Conservation (phyloP, 2,797 vertebrate genomes). For the Coregonus sp. region DNA sequence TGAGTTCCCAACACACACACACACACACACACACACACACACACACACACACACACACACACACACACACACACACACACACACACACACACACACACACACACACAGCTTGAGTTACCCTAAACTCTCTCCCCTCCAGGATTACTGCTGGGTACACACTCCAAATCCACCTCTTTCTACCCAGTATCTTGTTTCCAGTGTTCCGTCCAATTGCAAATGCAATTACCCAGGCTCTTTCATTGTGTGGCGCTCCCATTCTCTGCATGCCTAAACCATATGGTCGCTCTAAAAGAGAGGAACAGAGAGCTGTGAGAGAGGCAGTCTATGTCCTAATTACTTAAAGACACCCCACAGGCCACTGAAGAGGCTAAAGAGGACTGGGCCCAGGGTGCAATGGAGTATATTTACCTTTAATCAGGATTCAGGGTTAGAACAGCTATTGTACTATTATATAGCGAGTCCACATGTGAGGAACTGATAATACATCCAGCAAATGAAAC, state of each 20-base stretch:
- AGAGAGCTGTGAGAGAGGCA: slow-evolving; percentile 18
- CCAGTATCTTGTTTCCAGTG: slow-evolving; percentile 56
- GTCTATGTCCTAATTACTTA: slow-evolving; percentile 18
- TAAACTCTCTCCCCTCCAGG: slow-evolving; percentile 24
- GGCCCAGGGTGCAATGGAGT: slow-evolving; percentile 54
- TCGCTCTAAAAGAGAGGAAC: slow-evolving; percentile 46
- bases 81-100: not conserved
- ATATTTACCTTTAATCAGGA: slow-evolving; percentile 70
- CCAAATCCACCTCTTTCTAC: slow-evolving; percentile 38
- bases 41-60: not conserved
- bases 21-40: too few species aligned
- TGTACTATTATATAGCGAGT: slow-evolving; percentile 16
- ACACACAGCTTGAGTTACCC: not conserved
- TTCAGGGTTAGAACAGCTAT: slow-evolving; percentile 4
- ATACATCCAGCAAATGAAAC: slow-evolving; percentile 10
- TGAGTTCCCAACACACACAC: slow-evolving; percentile 29
- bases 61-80: not conserved
- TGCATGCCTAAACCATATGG: slow-evolving; percentile 65
- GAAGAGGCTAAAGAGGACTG: slow-evolving; percentile 40
- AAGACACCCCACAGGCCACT: slow-evolving; percentile 48
- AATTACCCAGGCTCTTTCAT: slow-evolving; percentile 62
- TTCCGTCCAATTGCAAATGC: slow-evolving; percentile 65
- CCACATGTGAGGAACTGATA: slow-evolving; percentile 24
- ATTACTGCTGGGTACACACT: slow-evolving; percentile 62
- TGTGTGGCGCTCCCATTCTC: slow-evolving; percentile 56